Conservation (phyloP, 1,140 invertebrate genomes). For the honey bee (Apis mellifera) region DNA sequence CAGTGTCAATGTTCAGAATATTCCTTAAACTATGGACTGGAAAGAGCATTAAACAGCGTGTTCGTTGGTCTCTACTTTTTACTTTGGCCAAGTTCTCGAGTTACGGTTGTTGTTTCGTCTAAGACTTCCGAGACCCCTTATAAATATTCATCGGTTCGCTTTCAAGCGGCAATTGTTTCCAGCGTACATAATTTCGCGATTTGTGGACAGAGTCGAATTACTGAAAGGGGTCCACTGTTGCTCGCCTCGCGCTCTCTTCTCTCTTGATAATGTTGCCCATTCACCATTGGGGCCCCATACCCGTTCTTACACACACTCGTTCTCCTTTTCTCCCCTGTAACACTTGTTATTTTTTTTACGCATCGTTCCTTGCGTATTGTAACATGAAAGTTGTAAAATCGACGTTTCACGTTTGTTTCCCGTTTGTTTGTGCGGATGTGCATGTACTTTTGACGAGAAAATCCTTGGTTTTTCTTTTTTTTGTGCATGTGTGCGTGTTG, state of each 20-base stretch:
- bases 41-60: conserved; percentile 2
- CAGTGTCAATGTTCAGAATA: neutral
- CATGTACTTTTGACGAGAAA: neutral
- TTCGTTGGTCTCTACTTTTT: conserved; percentile 24
- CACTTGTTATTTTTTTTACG: neutral
- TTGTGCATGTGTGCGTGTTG: neutral
- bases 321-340: neutral
- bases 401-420: neutral
- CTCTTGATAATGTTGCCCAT: conserved; percentile 31
- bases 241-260: neutral
- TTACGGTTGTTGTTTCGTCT: conserved; percentile 46
- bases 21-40: neutral
- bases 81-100: conserved; percentile 16
- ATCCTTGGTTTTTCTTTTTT: neutral
- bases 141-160: conserved; percentile 42
- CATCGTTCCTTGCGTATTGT: neutral
- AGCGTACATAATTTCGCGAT: conserved; percentile 44
- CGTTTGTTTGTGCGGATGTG: neutral
- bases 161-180: conserved; percentile 46
- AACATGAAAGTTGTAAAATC: too few relatives aligned
- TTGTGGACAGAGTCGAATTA: conserved; percentile 46
- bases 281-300: conserved; percentile 16
- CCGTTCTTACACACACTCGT: neutral
- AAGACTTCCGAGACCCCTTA: conserved; percentile 30
- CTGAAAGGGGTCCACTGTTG: conserved; percentile 46